phyloP scores from a whole-genome alignment of 2,888 invertebrate genomes.

The Drosophila flavopinicola region DNA sequence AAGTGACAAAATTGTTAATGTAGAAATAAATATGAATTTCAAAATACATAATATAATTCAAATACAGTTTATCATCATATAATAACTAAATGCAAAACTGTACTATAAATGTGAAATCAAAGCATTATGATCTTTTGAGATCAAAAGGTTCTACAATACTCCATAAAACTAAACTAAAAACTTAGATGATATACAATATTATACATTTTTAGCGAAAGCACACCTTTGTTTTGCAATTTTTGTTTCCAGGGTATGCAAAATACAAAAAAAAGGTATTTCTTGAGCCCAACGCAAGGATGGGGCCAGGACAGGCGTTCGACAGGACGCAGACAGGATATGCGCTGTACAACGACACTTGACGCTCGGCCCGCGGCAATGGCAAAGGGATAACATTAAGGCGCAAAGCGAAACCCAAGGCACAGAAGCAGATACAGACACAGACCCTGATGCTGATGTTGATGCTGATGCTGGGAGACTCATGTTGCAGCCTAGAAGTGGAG shows the following conservation, averaged over 20 bases:
- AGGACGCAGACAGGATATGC: constrained; percentile 44
- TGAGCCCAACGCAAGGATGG: not conserved
- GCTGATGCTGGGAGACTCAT: constrained; percentile 12
- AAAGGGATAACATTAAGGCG: constrained; percentile 49
- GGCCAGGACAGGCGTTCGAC: constrained; percentile 8
- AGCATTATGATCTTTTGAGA: too few relatives aligned
- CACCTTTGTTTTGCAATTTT: too few relatives aligned
- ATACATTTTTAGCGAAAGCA: too few relatives aligned
- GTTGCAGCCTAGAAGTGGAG: constrained; percentile 31
- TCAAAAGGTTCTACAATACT: too few relatives aligned
- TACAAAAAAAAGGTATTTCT: constrained; percentile 1
- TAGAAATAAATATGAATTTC: too few relatives aligned
- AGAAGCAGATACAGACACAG: constrained; percentile 12
- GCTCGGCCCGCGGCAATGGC: constrained; percentile 39
- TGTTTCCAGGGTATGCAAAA: not conserved
- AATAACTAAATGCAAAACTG: too few relatives aligned
- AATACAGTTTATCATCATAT: too few relatives aligned
- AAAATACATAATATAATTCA: too few relatives aligned
- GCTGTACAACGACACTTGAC: constrained; percentile 45
- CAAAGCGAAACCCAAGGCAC: constrained; percentile 2
- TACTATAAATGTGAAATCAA: too few relatives aligned
- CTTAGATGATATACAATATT: too few relatives aligned
- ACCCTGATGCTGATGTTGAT: constrained; percentile 3
- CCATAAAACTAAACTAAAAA: too few relatives aligned
- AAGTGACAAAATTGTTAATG: too few relatives aligned